Evolutionary conservation across 2,888 invertebrate species (phyloP).

Genomic region (Phyllotreta cruciferae): DNA sequence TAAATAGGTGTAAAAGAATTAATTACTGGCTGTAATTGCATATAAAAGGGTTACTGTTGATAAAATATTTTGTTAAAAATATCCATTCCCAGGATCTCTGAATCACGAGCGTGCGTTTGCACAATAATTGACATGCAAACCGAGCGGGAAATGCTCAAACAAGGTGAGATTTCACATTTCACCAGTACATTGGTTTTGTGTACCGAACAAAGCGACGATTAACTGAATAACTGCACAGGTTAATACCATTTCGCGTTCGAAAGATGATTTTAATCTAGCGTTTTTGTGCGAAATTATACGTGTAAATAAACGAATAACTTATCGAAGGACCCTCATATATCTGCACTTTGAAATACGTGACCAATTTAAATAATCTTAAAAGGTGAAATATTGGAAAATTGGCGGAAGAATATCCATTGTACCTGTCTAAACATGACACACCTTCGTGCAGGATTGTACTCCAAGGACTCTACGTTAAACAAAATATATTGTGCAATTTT

Average conservation of each 20-base stretch:
- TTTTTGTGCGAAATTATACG: no score
- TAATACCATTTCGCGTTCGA: no score
- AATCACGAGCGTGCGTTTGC: conserved; percentile 25
- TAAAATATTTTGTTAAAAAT: background rate
- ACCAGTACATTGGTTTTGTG: conserved; percentile 8
- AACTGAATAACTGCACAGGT: no score
- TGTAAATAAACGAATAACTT: no score
- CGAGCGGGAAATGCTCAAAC: conserved; percentile 24
- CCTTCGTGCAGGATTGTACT: conserved; percentile 23
- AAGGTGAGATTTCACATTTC: conserved; percentile 27
- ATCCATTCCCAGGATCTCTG: conserved; percentile 24
- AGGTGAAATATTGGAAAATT: conserved; percentile 30
- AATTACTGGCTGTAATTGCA: no score
- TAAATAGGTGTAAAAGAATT: no score
- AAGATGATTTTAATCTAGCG: no score
- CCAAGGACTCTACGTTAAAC: background rate
- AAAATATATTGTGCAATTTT: no score
- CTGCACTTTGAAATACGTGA: conserved; percentile 24
- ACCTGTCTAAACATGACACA: conserved; percentile 16
- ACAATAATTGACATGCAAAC: conserved; percentile 30
- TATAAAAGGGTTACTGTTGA: no score
- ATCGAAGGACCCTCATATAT: no score
- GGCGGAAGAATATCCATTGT: conserved; percentile 25
- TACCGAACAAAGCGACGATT: conserved; percentile 14
- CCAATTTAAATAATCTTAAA: conserved; percentile 28